Percentiles rank a stretch among this genome's conserved stretches.
phyloP scores from a whole-genome alignment of 2,888 invertebrate genomes.

The Apeira syringaria region DNA sequence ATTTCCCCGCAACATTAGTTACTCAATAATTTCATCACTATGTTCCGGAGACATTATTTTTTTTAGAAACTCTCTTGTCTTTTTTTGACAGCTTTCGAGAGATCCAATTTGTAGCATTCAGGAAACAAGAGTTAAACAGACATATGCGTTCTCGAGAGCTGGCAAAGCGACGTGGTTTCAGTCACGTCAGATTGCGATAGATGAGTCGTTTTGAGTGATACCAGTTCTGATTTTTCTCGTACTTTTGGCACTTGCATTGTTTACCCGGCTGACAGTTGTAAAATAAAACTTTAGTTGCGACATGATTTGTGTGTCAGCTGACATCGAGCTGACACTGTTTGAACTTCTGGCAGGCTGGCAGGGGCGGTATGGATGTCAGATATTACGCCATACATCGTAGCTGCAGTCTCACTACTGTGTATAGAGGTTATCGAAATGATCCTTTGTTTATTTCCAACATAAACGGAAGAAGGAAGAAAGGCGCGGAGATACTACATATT shows the following conservation, averaged over 20 bases:
- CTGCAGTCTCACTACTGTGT: background rate
- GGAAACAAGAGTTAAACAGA: background rate
- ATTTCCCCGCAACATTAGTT: no score
- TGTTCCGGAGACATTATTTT: background rate
- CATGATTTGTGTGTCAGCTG: conserved; percentile 16
- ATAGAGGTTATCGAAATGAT: no score
- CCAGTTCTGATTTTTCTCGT: background rate
- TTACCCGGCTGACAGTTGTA: conserved; percentile 22
- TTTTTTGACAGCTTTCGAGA: background rate
- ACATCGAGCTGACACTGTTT: conserved; percentile 8
- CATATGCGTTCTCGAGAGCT: no score
- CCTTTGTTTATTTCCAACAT: no score
- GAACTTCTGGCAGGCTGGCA: conserved; percentile 12
- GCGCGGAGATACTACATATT: no score
- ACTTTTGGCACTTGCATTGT: conserved; percentile 19
- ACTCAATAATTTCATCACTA: no score
- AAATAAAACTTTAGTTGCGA: conserved; percentile 6
- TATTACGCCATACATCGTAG: conserved; percentile 1
- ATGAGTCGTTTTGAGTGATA: no score
- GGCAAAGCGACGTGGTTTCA: no score
- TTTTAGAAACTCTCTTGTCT: background rate
- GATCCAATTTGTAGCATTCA: conserved; percentile 1
- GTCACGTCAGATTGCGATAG: no score
- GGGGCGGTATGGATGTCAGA: conserved; percentile 5
- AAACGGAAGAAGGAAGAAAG: no score